phyloP scores from a whole-genome alignment of 1,140 invertebrate species.

The Pinna nobilis region DNA sequence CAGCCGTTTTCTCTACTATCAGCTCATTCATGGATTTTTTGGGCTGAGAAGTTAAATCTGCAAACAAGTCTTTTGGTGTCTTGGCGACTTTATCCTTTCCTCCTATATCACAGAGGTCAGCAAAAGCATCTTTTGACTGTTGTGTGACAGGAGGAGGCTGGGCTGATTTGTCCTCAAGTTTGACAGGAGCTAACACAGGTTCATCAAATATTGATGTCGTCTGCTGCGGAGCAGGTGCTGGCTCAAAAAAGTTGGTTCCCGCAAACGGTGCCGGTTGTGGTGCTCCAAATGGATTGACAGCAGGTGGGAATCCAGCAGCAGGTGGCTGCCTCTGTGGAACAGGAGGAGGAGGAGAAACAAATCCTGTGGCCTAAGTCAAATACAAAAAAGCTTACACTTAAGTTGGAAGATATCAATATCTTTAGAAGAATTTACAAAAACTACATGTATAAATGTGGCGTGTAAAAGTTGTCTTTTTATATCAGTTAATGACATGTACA shows the following conservation, averaged over 20 bases:
- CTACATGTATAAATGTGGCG: too few species aligned
- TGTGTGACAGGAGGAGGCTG: slow-evolving; percentile 13
- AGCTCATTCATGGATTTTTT: slow-evolving; percentile 66
- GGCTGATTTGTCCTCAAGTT: slow-evolving; percentile 20
- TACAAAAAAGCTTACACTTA: too few species aligned
- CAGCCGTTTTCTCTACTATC: slow-evolving; percentile 28
- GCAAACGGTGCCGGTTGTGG: neutral
- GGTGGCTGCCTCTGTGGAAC: slow-evolving; percentile 24
- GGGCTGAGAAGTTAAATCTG: slow-evolving; percentile 43
- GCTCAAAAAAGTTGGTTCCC: neutral
- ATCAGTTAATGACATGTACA: too few species aligned
- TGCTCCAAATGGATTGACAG: slow-evolving; percentile 26
- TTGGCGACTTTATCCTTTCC: slow-evolving; percentile 37
- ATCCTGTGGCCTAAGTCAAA: too few species aligned
- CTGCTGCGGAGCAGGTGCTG: slow-evolving; percentile 3
- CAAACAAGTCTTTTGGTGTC: slow-evolving; percentile 64
- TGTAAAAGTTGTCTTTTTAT: too few species aligned
- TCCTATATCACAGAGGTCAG: slow-evolving; percentile 61
- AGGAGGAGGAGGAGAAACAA: slow-evolving; percentile 18
- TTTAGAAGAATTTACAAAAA: too few species aligned
- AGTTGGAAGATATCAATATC: too few species aligned
- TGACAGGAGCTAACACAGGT: slow-evolving; percentile 39
- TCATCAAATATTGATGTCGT: slow-evolving; percentile 46
- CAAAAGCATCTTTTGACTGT: slow-evolving; percentile 52
- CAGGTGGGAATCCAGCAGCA: too few species aligned